A percentile compares a stretch with the other conserved stretches of the same genome.
These are phyloP conservation scores for Cephus runcator DNA, from an alignment of 2,888 invertebrate species.

Conservation along the genomic window DNA sequence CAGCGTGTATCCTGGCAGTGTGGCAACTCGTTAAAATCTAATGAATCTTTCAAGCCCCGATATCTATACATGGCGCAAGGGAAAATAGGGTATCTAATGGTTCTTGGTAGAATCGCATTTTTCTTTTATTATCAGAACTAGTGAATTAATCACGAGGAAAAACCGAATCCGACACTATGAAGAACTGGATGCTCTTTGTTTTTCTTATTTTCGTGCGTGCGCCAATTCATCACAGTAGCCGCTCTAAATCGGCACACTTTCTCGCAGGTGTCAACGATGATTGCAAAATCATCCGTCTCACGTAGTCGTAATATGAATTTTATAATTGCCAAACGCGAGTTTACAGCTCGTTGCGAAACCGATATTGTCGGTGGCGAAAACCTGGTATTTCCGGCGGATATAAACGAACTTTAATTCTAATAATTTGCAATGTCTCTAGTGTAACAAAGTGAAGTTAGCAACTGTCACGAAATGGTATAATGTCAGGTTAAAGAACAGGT, in stretches of 20 bases:
- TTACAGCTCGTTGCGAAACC: not conserved
- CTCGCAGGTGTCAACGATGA: slow-evolving; percentile 1
- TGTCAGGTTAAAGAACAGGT: not conserved
- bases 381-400: not conserved
- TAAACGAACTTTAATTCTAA: not conserved
- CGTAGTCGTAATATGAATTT: not conserved
- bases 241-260: slow-evolving; percentile 6
- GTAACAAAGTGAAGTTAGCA: not conserved
- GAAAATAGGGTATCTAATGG: not conserved
- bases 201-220: not conserved
- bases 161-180: not conserved
- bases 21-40: not conserved
- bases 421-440: not conserved
- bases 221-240: not conserved
- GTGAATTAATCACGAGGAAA: not conserved
- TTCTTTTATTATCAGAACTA: not conserved
- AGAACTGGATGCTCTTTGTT: not conserved
- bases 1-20: not conserved
- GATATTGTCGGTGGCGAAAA: not conserved
- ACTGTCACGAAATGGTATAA: not conserved
- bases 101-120: not conserved
- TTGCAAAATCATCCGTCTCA: not conserved
- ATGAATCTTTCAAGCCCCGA: not conserved
- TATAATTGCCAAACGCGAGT: not conserved
- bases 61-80: not conserved